Conservation (phyloP, 2,888 invertebrate species). For the Buathra laborator region DNA sequence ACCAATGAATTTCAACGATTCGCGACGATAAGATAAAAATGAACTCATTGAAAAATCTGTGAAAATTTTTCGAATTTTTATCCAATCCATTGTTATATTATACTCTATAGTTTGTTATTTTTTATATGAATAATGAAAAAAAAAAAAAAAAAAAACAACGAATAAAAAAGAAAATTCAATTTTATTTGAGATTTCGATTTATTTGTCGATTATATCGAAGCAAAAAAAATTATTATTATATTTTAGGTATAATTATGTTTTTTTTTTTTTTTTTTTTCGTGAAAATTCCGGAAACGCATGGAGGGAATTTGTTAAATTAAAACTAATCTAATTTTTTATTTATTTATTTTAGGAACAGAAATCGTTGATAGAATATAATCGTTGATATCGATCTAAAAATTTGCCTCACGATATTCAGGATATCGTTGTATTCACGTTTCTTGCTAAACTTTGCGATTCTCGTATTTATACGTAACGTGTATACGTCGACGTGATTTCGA, state of each 20-base stretch:
- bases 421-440: not conserved
- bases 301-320: too few species aligned
- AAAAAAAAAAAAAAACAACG: not conserved
- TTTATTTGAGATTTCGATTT: not conserved
- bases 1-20: slow-evolving; percentile 94
- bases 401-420: not conserved
- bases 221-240: too few species aligned
- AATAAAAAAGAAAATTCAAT: not conserved
- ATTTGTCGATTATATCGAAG: too few species aligned
- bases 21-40: slow-evolving; percentile 91
- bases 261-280: too few species aligned
- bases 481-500: not conserved
- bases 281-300: too few species aligned
- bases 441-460: not conserved
- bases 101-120: not conserved
- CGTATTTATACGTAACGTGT: slow-evolving; percentile 13
- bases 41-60: not conserved
- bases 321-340: too few species aligned
- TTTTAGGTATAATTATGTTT: too few species aligned
- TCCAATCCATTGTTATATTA: not conserved
- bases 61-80: not conserved
- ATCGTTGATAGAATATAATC: too few species aligned
- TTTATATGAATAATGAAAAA: not conserved
- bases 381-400: not conserved
- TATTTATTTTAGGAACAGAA: too few species aligned